These are phyloP conservation scores for Sebastes matsubarae DNA, from an alignment of 2,797 vertebrate species.

Conservation along the genomic window DNA sequence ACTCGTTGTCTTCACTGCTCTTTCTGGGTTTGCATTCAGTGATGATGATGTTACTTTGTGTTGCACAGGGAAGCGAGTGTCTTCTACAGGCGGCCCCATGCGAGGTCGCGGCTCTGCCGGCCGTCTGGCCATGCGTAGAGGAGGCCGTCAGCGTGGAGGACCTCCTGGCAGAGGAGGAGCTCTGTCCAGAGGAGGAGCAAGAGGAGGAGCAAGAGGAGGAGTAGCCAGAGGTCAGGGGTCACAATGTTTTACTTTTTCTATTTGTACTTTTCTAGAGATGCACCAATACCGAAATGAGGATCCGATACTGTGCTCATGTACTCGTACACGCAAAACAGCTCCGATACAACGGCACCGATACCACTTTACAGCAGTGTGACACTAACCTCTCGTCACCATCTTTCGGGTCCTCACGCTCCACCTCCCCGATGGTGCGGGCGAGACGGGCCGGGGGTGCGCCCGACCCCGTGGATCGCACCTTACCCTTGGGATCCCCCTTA, in stretches of 20 bases:
- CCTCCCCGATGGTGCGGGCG: no score
- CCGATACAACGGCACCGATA: no score
- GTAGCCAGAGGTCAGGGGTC: slow-evolving; percentile 84
- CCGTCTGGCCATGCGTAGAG: slow-evolving; percentile 87
- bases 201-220: slow-evolving; percentile 79
- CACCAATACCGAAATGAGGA: no score
- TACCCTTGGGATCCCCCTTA: no score
- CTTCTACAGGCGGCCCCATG: slow-evolving; percentile 81
- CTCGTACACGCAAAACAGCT: no score
- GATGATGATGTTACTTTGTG: not conserved
- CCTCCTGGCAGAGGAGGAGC: slow-evolving; percentile 84
- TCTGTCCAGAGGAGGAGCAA: slow-evolving; percentile 81
- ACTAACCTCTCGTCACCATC: no score
- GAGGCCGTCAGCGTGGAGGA: slow-evolving; percentile 86
- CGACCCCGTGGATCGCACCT: no score
- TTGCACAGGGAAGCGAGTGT: slow-evolving; percentile 64
- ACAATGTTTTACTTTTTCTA: not conserved
- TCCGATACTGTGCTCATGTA: no score
- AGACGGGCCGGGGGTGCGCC: no score
- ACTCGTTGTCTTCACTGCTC: not conserved
- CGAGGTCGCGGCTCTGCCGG: slow-evolving; percentile 86
- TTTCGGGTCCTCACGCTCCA: no score
- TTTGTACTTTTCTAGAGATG: not conserved
- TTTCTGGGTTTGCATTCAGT: not conserved
- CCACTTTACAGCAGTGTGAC: no score